phyloP scores from a whole-genome alignment of 2,113 vertebrate genomes.

The Phaethornis superciliosus region DNA sequence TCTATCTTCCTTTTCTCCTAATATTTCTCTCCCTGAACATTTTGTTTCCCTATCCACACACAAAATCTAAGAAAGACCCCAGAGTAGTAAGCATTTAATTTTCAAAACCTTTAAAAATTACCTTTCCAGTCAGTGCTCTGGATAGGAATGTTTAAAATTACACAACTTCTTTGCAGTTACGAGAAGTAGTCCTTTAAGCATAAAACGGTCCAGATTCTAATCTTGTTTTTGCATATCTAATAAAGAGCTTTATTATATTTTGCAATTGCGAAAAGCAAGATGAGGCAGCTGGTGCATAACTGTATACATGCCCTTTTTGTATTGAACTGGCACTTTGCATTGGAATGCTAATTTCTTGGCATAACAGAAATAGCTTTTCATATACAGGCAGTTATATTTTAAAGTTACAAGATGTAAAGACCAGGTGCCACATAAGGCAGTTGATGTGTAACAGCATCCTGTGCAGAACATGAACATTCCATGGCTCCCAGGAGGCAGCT shows the following conservation, averaged over 20 bases:
- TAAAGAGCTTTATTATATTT: slow-evolving; percentile 32
- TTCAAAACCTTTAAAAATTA: neutral
- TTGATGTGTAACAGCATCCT: neutral
- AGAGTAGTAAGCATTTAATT: neutral
- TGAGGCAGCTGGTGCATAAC: slow-evolving; percentile 56
- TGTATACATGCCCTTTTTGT: slow-evolving; percentile 20
- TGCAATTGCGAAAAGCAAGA: slow-evolving; percentile 31
- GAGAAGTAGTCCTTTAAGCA: neutral
- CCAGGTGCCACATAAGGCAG: neutral
- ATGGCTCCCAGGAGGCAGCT: neutral
- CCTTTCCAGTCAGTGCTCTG: neutral
- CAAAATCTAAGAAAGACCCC: neutral
- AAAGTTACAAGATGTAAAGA: slow-evolving; percentile 35
- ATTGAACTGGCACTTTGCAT: slow-evolving; percentile 6
- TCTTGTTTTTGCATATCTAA: slow-evolving; percentile 28
- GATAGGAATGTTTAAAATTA: neutral
- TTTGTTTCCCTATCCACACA: neutral
- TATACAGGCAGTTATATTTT: slow-evolving; percentile 26
- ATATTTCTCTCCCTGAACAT: neutral
- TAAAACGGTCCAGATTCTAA: slow-evolving; percentile 4
- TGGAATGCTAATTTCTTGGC: slow-evolving; percentile 42
- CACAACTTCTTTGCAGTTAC: neutral
- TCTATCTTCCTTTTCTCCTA: neutral
- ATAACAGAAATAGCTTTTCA: slow-evolving; percentile 39
- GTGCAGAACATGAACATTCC: neutral